Percentiles rank a stretch among this genome's conserved stretches.
phyloP scores from a whole-genome alignment of 2,888 invertebrate species.

The Thymelicus sylvestris region DNA sequence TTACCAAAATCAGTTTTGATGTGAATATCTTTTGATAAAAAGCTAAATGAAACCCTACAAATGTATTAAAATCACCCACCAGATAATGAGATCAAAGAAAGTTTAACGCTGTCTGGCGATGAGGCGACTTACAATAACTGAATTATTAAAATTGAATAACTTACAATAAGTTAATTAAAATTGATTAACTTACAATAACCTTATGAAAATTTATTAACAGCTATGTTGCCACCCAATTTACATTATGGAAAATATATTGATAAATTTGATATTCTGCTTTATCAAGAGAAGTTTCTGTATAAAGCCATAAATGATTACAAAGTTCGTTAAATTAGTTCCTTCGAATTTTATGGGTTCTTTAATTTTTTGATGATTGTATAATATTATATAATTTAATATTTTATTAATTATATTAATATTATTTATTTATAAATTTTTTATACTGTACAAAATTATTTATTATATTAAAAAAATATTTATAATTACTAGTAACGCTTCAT shows the following conservation, averaged over 20 bases:
- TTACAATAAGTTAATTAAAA: constrained; percentile 23
- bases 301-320: neutral
- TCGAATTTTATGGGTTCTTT: too few species aligned
- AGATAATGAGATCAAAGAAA: neutral
- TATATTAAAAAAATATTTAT: too few species aligned
- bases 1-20: too few species aligned
- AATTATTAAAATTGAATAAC: constrained; percentile 22
- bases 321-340: too few species aligned
- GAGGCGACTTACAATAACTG: neutral
- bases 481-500: too few species aligned
- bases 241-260: constrained; percentile 27
- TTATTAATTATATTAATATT: too few species aligned
- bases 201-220: constrained; percentile 27
- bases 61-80: neutral
- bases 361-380: too few species aligned
- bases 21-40: too few species aligned
- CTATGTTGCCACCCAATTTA: constrained; percentile 21
- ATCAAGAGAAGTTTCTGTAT: constrained; percentile 10
- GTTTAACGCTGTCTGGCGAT: neutral
- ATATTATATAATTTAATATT: too few species aligned
- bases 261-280: constrained; percentile 21
- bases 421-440: too few species aligned
- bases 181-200: constrained; percentile 19
- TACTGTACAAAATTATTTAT: too few species aligned
- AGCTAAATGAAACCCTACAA: neutral